A percentile compares a stretch with the other conserved stretches of the same genome.
These are phyloP conservation scores for Fabriciana adippe DNA, from an alignment of 2,888 invertebrate genomes.

Conservation along the genomic window DNA sequence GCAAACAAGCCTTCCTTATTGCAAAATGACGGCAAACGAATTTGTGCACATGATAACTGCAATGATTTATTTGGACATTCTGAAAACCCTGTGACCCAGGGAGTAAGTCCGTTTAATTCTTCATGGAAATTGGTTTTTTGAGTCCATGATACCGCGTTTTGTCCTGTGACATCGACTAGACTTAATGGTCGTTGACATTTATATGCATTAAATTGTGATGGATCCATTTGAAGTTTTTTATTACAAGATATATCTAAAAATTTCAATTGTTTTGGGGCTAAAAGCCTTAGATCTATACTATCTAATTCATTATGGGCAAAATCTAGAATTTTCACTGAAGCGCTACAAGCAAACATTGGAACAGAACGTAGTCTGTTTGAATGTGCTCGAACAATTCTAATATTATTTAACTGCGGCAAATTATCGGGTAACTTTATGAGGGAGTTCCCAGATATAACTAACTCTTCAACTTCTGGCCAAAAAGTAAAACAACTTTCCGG, in stretches of 20 bases:
- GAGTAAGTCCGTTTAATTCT: conserved; percentile 82
- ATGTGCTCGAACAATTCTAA: conserved; percentile 90
- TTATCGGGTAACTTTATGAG: conserved; percentile 89
- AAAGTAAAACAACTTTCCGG: conserved; percentile 88
- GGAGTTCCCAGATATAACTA: conserved; percentile 91
- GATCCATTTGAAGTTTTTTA: conserved; percentile 90
- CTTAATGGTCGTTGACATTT: conserved; percentile 91
- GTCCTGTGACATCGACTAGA: conserved; percentile 92
- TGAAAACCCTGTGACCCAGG: conserved; percentile 92
- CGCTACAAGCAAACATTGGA: conserved; percentile 89
- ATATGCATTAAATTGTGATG: conserved; percentile 90
- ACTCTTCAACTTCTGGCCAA: conserved; percentile 91
- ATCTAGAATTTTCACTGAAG: conserved; percentile 89
- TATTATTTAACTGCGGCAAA: conserved; percentile 86
- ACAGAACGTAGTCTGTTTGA: conserved; percentile 89
- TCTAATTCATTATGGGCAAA: conserved; percentile 93
- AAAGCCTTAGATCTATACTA: conserved; percentile 87
- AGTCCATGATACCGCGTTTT: conserved; percentile 85
- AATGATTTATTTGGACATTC: conserved; percentile 90
- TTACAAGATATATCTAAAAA: conserved; percentile 94
- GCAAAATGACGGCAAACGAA: conserved; percentile 89
- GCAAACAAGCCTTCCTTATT: conserved; percentile 92
- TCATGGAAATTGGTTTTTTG: conserved; percentile 77
- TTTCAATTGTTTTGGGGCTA: conserved; percentile 91
- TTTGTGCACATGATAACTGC: conserved; percentile 89